Conservation (phyloP, 2,797 vertebrate genomes). For the Cynopterus sphinx region DNA sequence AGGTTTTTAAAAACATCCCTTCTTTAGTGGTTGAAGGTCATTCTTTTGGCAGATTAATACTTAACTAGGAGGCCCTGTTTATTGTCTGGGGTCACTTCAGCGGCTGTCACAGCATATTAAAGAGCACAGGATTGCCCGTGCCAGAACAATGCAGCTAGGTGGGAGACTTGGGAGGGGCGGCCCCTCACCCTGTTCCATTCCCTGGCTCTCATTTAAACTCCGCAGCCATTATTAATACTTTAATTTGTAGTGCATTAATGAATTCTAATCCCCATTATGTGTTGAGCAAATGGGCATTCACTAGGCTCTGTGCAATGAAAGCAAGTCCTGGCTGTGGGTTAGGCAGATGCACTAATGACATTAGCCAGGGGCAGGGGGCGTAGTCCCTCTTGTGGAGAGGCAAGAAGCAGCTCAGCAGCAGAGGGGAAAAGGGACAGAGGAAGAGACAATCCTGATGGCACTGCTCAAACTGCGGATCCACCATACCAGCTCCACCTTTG, state of each 20-base stretch:
- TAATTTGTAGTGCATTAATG: conserved; percentile 79
- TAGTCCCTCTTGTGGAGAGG: neutral
- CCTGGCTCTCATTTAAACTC: conserved; percentile 67
- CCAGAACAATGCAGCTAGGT: neutral
- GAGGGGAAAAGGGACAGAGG: neutral
- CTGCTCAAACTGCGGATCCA: neutral
- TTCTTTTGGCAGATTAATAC: conserved; percentile 73
- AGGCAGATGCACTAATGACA: neutral
- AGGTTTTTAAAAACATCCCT: conserved; percentile 76
- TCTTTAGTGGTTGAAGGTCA: conserved; percentile 80
- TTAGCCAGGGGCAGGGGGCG: neutral
- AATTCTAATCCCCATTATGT: conserved; percentile 72
- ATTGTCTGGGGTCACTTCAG: conserved; percentile 68
- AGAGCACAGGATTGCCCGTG: neutral
- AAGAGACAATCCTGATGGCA: neutral
- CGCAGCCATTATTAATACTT: conserved; percentile 72
- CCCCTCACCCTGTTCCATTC: neutral
- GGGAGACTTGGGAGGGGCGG: neutral
- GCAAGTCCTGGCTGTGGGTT: conserved; percentile 31
- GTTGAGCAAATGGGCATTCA: conserved; percentile 66
- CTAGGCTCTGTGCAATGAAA: conserved; percentile 14
- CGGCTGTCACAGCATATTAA: conserved; percentile 63
- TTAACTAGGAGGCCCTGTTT: conserved; percentile 47
- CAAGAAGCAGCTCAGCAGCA: neutral
- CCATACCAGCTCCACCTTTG: neutral